Percentiles rank a stretch among this genome's conserved stretches.
phyloP scores from a whole-genome alignment of 2,113 vertebrate genomes.

The Pavo muticus region DNA sequence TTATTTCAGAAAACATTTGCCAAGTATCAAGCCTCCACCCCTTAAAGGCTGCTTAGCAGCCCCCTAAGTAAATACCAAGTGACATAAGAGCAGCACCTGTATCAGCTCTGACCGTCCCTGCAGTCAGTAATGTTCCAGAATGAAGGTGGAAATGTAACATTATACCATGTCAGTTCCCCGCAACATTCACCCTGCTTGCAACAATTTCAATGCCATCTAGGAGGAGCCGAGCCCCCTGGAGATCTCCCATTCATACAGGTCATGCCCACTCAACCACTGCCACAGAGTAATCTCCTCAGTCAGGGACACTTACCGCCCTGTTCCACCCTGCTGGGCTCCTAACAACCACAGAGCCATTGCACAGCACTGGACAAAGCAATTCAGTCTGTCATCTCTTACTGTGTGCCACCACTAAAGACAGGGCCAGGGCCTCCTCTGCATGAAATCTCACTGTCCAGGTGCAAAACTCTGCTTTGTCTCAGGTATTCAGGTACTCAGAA shows the following conservation, averaged over 20 bases:
- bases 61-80: background rate
- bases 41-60: background rate
- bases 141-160: background rate
- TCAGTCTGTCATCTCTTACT: background rate
- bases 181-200: background rate
- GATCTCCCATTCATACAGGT: background rate
- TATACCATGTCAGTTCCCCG: background rate
- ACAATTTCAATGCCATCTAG: background rate
- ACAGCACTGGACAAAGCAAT: background rate
- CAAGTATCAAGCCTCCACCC: background rate
- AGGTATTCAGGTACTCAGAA: background rate
- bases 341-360: background rate
- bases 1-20: background rate
- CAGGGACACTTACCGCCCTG: no score
- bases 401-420: background rate
- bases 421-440: accelerated
- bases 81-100: accelerated
- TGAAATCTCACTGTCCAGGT: background rate
- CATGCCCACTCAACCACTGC: background rate
- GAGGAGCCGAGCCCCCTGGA: background rate
- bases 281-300: background rate
- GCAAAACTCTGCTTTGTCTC: background rate
- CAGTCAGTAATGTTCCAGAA: background rate
- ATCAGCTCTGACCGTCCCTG: background rate
- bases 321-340: background rate